Conservation (phyloP, 2,797 vertebrate genomes). For the Natrix natrix region DNA sequence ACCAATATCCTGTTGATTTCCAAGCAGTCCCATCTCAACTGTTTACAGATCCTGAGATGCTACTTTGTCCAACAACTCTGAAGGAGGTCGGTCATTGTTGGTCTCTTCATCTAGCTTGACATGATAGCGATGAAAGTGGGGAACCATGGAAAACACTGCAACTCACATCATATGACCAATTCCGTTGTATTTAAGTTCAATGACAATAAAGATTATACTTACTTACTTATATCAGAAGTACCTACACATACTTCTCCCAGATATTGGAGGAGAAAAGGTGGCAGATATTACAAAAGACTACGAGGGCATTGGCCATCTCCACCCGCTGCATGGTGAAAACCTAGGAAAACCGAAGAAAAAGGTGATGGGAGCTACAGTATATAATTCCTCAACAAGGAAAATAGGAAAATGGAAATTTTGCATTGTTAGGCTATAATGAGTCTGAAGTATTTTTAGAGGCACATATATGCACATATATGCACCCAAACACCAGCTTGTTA, state of each 20-base stretch:
- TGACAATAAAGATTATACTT: no score
- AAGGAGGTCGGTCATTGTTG: background rate
- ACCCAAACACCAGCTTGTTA: background rate
- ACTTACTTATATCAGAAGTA: background rate
- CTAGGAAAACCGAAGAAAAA: background rate
- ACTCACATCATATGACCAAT: background rate
- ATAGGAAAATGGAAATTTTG: background rate
- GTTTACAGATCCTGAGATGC: background rate
- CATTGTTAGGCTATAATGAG: background rate
- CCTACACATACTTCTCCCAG: background rate
- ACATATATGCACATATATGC: background rate
- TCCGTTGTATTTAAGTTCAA: no score
- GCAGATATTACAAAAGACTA: background rate
- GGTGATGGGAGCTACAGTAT: background rate
- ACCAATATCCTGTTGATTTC: background rate
- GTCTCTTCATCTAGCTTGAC: background rate
- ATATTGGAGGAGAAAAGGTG: background rate
- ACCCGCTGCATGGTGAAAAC: background rate
- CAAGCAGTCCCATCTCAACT: background rate
- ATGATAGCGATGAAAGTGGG: background rate
- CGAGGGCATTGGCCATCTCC: background rate
- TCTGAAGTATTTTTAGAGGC: background rate
- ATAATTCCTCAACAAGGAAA: background rate
- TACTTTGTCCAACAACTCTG: background rate
- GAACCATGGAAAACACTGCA: background rate